Percentiles rank a stretch among this genome's conserved stretches.
phyloP scores from a whole-genome alignment of 2,888 invertebrate species.

The Lepetodrilus schrolli region DNA sequence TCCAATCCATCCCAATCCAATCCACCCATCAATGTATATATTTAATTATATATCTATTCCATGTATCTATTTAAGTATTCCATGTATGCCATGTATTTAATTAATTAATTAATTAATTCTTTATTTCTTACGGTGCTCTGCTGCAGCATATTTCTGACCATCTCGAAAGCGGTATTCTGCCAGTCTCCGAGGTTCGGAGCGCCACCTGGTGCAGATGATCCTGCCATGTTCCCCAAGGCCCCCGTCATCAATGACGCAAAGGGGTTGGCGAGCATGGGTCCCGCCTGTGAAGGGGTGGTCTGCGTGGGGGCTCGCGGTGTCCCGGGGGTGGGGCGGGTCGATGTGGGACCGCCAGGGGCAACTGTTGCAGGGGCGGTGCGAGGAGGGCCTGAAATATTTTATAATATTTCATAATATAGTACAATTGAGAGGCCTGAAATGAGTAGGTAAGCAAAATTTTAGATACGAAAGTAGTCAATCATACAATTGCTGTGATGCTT shows the following conservation, averaged over 20 bases:
- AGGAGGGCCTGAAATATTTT: slow-evolving; percentile 23
- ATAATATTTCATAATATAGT: background rate
- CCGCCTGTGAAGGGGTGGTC: slow-evolving; percentile 42
- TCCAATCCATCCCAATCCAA: no score
- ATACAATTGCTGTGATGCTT: no score
- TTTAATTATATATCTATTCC: no score
- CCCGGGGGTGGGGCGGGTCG: slow-evolving; percentile 29
- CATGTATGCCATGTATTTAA: no score
- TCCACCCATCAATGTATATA: no score
- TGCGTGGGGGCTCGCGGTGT: slow-evolving; percentile 37
- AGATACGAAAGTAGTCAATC: no score
- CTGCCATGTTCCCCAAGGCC: background rate
- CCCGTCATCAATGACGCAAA: slow-evolving; percentile 38
- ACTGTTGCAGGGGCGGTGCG: slow-evolving; percentile 33
- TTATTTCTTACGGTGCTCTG: no score
- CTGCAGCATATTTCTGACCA: slow-evolving; percentile 50
- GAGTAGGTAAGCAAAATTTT: no score
- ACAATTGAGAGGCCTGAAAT: no score
- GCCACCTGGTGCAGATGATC: slow-evolving; percentile 18
- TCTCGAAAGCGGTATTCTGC: slow-evolving; percentile 34
- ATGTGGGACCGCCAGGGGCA: slow-evolving; percentile 34
- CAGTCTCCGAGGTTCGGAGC: slow-evolving; percentile 30
- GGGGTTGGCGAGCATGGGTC: slow-evolving; percentile 39
- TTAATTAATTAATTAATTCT: no score
- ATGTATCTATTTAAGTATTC: no score